phyloP scores from a whole-genome alignment of 2,888 invertebrate species.

The Chloroclysta siterata region DNA sequence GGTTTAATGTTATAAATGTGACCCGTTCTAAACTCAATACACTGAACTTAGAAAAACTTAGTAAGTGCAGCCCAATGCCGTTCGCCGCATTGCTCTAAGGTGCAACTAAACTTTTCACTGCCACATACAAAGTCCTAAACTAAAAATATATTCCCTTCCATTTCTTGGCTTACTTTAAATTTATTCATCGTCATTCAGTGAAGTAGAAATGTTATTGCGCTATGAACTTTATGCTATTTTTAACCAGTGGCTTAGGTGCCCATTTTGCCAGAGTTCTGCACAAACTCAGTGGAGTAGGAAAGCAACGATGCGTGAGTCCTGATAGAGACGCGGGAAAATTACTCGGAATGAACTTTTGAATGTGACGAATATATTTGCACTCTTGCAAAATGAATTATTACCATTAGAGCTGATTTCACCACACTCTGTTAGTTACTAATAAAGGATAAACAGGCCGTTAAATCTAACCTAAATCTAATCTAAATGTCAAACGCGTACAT shows the following conservation, averaged over 20 bases:
- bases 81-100: too few relatives aligned
- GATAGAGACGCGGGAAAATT: constrained; percentile 55
- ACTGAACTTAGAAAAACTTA: too few relatives aligned
- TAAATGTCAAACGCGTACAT: too few relatives aligned
- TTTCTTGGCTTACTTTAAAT: constrained; percentile 30
- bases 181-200: constrained; percentile 28
- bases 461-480: too few relatives aligned
- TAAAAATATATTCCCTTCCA: background rate
- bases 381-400: constrained; percentile 3
- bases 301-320: constrained; percentile 65
- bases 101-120: too few relatives aligned
- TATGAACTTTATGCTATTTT: constrained; percentile 51
- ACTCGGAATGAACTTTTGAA: constrained; percentile 15
- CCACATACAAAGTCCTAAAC: background rate
- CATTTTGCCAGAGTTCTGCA: constrained; percentile 49
- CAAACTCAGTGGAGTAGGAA: constrained; percentile 57
- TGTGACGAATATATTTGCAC: background rate
- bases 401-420: too few relatives aligned
- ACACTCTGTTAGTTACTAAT: too few relatives aligned
- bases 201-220: constrained; percentile 42
- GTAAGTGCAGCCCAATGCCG: too few relatives aligned
- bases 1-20: background rate
- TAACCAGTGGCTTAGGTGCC: constrained; percentile 41
- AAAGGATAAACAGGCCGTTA: too few relatives aligned
- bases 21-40: too few relatives aligned